Conservation (phyloP, 2,888 invertebrate genomes). For the Iphiclides podalirius region DNA sequence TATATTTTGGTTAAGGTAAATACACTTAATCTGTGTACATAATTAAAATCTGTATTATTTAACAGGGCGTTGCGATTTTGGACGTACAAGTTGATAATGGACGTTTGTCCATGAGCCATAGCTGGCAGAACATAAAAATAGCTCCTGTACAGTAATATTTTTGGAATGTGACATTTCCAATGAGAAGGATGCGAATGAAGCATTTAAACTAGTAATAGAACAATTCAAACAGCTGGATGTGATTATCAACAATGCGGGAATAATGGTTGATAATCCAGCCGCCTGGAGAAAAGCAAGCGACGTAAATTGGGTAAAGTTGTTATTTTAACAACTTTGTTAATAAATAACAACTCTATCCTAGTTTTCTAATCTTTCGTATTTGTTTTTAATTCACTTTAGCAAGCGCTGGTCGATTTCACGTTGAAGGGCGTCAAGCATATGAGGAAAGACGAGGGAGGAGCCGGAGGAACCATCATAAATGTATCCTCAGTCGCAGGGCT, state of each 20-base stretch:
- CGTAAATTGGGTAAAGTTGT: constrained; percentile 51
- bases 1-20: too few species aligned
- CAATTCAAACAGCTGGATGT: constrained; percentile 43
- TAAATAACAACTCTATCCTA: too few species aligned
- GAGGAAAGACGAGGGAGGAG: constrained; percentile 59
- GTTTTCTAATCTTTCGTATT: too few species aligned
- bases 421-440: constrained; percentile 59
- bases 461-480: constrained; percentile 62
- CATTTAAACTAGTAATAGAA: constrained; percentile 32
- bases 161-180: constrained; percentile 46
- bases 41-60: not conserved
- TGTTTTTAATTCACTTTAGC: constrained; percentile 48
- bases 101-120: too few species aligned
- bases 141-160: constrained; percentile 39
- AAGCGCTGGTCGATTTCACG: constrained; percentile 66
- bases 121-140: constrained; percentile 30
- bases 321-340: too few species aligned
- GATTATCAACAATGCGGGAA: constrained; percentile 30
- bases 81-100: constrained; percentile 43
- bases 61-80: constrained; percentile 42
- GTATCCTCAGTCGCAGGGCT: constrained; percentile 60
- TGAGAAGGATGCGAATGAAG: constrained; percentile 36
- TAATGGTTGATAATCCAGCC: constrained; percentile 37
- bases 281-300: constrained; percentile 42
- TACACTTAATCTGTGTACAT: too few species aligned